A percentile compares a stretch with the other conserved stretches of the same genome.
phyloP scores from a whole-genome alignment of 2,797 vertebrate genomes.

The Pristis pectinata region DNA sequence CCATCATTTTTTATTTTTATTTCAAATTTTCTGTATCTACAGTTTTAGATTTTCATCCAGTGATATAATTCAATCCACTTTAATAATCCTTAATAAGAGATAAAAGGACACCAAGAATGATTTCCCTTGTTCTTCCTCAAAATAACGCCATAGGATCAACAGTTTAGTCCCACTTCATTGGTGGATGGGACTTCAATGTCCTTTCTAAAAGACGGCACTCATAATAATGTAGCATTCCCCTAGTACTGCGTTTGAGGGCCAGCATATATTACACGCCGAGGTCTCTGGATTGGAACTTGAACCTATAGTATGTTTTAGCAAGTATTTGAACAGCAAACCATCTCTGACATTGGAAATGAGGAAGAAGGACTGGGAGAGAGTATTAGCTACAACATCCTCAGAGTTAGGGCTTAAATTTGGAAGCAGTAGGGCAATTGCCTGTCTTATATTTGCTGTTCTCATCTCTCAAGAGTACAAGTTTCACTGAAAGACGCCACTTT shows the following conservation, averaged over 20 bases:
- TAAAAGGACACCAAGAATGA: not conserved
- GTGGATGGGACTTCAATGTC: not conserved
- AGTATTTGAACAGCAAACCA: not conserved
- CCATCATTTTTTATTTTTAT: no score
- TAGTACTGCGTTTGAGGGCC: not conserved
- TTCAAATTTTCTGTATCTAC: no score
- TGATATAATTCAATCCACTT: no score
- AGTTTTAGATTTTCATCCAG: no score
- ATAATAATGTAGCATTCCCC: not conserved
- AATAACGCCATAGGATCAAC: not conserved
- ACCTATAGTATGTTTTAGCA: not conserved
- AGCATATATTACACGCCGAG: not conserved
- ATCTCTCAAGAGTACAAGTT: no score
- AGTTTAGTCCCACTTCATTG: not conserved
- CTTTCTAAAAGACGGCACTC: not conserved
- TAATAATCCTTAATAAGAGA: not conserved
- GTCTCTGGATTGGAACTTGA: not conserved
- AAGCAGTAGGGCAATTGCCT: no score
- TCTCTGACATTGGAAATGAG: not conserved
- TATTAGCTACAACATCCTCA: not conserved
- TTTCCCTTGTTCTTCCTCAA: not conserved
- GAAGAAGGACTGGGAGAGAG: not conserved
- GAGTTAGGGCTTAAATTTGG: no score
- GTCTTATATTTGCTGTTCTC: no score
- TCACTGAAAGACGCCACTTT: no score